Percentiles rank a stretch among this genome's conserved stretches.
phyloP scores from a whole-genome alignment of 2,113 vertebrate genomes.

The Dendropsophus ebraccatus region DNA sequence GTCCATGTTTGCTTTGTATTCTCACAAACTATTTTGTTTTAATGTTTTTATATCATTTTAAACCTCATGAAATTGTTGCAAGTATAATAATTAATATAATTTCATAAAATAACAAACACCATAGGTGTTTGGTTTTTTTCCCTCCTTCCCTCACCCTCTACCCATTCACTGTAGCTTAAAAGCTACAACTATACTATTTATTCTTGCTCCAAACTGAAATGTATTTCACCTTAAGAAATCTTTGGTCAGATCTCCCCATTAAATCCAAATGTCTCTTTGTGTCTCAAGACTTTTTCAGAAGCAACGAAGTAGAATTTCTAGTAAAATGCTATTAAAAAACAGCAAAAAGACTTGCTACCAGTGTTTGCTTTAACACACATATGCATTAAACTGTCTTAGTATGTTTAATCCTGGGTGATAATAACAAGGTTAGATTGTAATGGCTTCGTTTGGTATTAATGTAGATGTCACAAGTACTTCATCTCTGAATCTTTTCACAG shows the following conservation, averaged over 20 bases:
- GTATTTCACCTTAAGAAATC: neutral
- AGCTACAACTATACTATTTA: neutral
- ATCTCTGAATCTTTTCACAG: constrained; percentile 28
- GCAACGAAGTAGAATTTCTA: constrained; percentile 49
- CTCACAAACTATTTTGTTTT: no score
- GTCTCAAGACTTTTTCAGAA: constrained; percentile 4
- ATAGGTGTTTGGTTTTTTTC: no score
- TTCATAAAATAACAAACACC: no score
- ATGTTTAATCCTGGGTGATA: constrained; percentile 57
- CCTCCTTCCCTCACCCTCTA: no score
- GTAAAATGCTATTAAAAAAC: constrained; percentile 40
- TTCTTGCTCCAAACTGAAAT: neutral
- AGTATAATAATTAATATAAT: no score
- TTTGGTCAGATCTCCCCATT: neutral
- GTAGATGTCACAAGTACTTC: constrained; percentile 56
- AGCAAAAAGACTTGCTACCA: neutral
- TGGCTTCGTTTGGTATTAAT: constrained; percentile 58
- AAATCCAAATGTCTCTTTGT: constrained; percentile 30
- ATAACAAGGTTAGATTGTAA: constrained; percentile 55
- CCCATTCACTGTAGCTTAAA: neutral
- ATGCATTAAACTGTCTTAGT: constrained; percentile 57
- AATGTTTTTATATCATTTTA: no score
- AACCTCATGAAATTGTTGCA: no score
- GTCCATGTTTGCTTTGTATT: no score
- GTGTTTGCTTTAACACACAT: constrained; percentile 34